These are phyloP conservation scores for Notocelia uddmanniana DNA, from an alignment of 2,888 invertebrate species.

Conservation along the genomic window DNA sequence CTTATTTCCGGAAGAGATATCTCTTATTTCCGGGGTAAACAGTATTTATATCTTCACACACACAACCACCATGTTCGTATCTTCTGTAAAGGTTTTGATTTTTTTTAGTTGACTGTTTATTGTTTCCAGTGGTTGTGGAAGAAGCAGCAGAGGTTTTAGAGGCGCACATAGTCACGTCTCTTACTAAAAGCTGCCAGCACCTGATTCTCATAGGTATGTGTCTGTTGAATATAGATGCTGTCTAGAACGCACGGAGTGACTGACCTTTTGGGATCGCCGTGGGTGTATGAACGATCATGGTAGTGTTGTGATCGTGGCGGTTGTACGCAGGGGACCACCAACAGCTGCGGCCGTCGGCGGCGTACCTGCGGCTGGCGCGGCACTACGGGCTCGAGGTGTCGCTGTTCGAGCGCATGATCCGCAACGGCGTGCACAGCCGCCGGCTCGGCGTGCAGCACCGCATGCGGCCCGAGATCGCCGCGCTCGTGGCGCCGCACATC, in stretches of 20 bases:
- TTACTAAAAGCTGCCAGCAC: slow-evolving; percentile 90
- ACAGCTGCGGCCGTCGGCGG: slow-evolving; percentile 91
- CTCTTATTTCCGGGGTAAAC: too few relatives aligned
- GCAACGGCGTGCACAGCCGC: slow-evolving; percentile 87
- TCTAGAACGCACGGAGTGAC: too few relatives aligned
- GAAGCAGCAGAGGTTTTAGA: slow-evolving; percentile 96
- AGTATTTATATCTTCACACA: too few relatives aligned
- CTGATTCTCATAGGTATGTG: slow-evolving; percentile 91
- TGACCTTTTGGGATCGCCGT: background rate
- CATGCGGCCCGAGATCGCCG: slow-evolving; percentile 88
- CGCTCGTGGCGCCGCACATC: slow-evolving; percentile 88
- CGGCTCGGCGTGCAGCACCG: slow-evolving; percentile 90
- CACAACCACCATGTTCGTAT: too few relatives aligned
- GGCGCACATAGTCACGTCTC: slow-evolving; percentile 91
- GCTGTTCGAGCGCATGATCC: slow-evolving; percentile 92
- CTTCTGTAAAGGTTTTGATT: too few relatives aligned
- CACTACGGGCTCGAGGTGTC: slow-evolving; percentile 90
- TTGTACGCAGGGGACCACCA: slow-evolving; percentile 89
- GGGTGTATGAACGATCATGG: background rate
- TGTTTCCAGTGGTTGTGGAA: slow-evolving; percentile 89
- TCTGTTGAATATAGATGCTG: background rate
- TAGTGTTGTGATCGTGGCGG: background rate
- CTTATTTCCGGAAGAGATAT: too few relatives aligned
- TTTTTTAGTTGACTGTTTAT: background rate
- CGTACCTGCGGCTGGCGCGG: slow-evolving; percentile 88